These are phyloP conservation scores for Dichetophora obliterata DNA, from an alignment of 2,888 invertebrate species.

Conservation along the genomic window DNA sequence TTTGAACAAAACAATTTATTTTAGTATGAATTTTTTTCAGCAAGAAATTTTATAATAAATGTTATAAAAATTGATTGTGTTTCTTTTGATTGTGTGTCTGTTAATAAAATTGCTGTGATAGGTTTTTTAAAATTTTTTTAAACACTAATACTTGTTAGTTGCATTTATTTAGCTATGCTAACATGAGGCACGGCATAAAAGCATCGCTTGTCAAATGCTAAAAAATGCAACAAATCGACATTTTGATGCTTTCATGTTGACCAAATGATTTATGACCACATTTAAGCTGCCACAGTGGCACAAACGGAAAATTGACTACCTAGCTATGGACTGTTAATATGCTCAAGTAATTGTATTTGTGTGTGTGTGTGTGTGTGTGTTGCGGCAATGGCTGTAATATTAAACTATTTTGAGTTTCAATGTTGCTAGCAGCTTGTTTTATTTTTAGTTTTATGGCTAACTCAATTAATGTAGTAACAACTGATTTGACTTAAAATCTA, in stretches of 20 bases:
- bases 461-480: too few species aligned
- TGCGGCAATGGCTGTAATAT: not conserved
- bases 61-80: too few species aligned
- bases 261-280: slow-evolving; percentile 43
- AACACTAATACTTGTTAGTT: too few species aligned
- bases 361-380: not conserved
- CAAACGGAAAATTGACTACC: slow-evolving; percentile 15
- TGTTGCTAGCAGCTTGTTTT: too few species aligned
- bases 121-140: too few species aligned
- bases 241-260: slow-evolving; percentile 39
- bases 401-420: not conserved
- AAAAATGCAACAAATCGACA: slow-evolving; percentile 41
- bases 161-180: not conserved
- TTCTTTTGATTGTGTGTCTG: too few species aligned
- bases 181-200: slow-evolving; percentile 1
- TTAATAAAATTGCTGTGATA: too few species aligned
- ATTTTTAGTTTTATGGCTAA: too few species aligned
- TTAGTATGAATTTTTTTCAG: too few species aligned
- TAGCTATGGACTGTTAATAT: not conserved
- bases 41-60: too few species aligned
- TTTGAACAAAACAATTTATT: too few species aligned
- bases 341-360: not conserved
- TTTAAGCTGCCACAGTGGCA: slow-evolving; percentile 37
- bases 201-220: slow-evolving; percentile 32
- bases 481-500: too few species aligned